Conservation (phyloP, 1,140 invertebrate genomes). For the Chironomus tepperi region DNA sequence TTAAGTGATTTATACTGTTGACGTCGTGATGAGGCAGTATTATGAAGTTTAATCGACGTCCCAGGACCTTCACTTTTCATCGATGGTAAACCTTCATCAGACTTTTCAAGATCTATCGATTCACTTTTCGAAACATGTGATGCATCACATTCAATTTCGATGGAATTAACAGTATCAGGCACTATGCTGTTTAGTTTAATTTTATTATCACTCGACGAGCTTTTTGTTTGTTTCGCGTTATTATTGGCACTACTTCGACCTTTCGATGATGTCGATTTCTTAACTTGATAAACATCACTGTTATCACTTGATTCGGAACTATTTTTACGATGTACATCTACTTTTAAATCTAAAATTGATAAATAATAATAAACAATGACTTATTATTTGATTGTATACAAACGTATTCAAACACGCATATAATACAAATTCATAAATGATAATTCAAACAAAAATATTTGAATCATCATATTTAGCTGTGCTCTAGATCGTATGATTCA, state of each 20-base stretch:
- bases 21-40: conserved; percentile 7
- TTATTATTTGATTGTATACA: no score
- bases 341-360: conserved; percentile 64
- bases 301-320: conserved; percentile 69
- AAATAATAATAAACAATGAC: no score
- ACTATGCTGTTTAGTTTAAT: conserved; percentile 11
- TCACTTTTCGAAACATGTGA: not conserved
- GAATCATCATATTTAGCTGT: not conserved
- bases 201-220: conserved; percentile 16
- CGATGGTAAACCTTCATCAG: not conserved
- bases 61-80: not conserved
- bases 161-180: conserved; percentile 10
- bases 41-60: not conserved
- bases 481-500: no score
- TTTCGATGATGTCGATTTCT: conserved; percentile 37
- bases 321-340: conserved; percentile 85
- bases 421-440: no score
- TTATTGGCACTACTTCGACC: not conserved
- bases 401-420: no score
- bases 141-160: not conserved
- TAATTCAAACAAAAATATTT: not conserved
- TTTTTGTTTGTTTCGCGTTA: not conserved
- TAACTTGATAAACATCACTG: conserved; percentile 30
- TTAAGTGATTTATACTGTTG: conserved; percentile 10
- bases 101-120: conserved; percentile 16